Evolutionary conservation across 2,888 invertebrate species (phyloP).

Genomic region (Volucella inanis): DNA sequence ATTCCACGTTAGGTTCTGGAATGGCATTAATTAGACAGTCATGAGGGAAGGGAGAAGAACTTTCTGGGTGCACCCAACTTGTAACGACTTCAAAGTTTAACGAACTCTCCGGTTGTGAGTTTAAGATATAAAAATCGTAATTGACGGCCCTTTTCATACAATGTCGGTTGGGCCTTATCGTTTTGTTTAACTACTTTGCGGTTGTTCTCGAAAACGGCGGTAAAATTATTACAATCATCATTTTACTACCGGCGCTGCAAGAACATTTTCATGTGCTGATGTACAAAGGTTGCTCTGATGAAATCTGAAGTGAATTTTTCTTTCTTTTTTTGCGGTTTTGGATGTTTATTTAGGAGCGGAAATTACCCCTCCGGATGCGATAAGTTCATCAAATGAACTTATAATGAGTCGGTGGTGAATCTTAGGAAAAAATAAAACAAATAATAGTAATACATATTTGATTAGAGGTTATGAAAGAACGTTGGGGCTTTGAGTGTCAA

Average conservation of each 20-base stretch:
- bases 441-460: neutral
- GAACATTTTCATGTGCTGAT: slow-evolving; percentile 45
- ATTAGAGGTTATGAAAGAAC: slow-evolving; percentile 2
- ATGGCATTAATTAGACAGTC: slow-evolving; percentile 29
- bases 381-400: neutral
- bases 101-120: slow-evolving; percentile 15
- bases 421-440: neutral
- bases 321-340: neutral
- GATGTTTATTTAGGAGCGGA: slow-evolving; percentile 28
- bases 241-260: slow-evolving; percentile 54
- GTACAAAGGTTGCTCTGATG: slow-evolving; percentile 15
- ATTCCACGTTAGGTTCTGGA: neutral
- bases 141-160: slow-evolving; percentile 21
- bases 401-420: neutral
- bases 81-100: slow-evolving; percentile 17
- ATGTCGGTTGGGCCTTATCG: slow-evolving; percentile 28
- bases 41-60: slow-evolving; percentile 16
- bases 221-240: slow-evolving; percentile 51
- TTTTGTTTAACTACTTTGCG: slow-evolving; percentile 53
- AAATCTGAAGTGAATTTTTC: neutral
- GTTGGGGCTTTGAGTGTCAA: neutral
- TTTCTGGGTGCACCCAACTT: neutral
- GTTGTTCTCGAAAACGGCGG: slow-evolving; percentile 31
- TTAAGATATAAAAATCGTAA: slow-evolving; percentile 10
- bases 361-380: slow-evolving; percentile 9